These are phyloP conservation scores for Epizoanthus ramosus DNA, from an alignment of 92 coral and sea anemone genomes.

Conservation along the genomic window DNA sequence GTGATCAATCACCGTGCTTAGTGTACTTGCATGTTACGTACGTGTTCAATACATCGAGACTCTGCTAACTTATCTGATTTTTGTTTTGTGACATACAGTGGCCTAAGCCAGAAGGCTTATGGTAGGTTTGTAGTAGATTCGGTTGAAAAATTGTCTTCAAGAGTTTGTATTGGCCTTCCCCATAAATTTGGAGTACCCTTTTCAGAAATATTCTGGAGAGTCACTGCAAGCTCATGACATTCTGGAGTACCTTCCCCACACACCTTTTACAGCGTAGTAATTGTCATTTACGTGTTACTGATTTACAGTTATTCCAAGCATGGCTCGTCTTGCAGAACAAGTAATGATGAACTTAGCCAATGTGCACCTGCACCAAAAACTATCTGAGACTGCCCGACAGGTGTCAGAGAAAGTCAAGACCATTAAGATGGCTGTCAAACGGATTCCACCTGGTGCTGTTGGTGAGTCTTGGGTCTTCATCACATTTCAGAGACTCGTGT, in stretches of 20 bases:
- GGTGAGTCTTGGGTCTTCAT: constrained; percentile 46
- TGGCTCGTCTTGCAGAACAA: constrained; percentile 69
- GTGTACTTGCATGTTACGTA: too few species aligned
- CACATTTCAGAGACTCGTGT: neutral
- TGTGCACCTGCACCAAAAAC: constrained; percentile 61
- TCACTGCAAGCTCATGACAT: too few species aligned
- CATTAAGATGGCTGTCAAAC: constrained; percentile 74
- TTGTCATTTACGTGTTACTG: neutral
- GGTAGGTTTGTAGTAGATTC: too few species aligned
- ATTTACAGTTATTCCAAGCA: constrained; percentile 71
- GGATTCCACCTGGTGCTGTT: constrained; percentile 67
- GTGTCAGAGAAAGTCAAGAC: constrained; percentile 74
- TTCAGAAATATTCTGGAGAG: too few species aligned
- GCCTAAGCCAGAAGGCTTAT: too few species aligned
- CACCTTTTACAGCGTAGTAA: neutral
- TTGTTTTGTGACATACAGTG: too few species aligned
- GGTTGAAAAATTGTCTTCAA: too few species aligned
- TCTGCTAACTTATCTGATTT: too few species aligned
- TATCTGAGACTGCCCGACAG: constrained; percentile 51
- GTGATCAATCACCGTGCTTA: too few species aligned
- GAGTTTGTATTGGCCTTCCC: too few species aligned
- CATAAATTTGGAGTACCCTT: neutral
- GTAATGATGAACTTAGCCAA: constrained; percentile 64
- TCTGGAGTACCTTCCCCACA: too few species aligned
- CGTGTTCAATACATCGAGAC: too few species aligned